A percentile compares a stretch with the other conserved stretches of the same genome.
These are phyloP conservation scores for Tenodera sinensis DNA, from an alignment of 2,888 invertebrate species.

Conservation along the genomic window DNA sequence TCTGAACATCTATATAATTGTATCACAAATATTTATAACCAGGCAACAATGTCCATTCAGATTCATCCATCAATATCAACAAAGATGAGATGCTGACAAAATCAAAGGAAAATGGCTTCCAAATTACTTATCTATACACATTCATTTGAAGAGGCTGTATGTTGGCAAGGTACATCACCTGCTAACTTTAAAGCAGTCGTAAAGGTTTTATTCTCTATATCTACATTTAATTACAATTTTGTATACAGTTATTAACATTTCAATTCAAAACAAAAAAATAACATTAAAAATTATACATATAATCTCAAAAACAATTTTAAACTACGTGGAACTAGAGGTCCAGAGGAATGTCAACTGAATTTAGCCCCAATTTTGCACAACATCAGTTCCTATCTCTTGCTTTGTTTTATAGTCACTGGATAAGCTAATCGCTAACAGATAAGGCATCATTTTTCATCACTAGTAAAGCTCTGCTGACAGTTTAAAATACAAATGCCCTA, in stretches of 20 bases:
- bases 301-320: not conserved
- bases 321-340: not conserved
- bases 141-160: not conserved
- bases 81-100: not conserved
- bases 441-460: constrained; percentile 13
- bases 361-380: not conserved
- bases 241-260: not conserved
- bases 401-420: not conserved
- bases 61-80: constrained; percentile 1
- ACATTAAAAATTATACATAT: not conserved
- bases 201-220: not conserved
- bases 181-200: not conserved
- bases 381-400: not conserved
- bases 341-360: not conserved
- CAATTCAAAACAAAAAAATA: not conserved
- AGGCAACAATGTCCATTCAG: not conserved
- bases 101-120: not conserved
- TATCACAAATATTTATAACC: constrained; percentile 1
- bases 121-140: not conserved
- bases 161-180: not conserved
- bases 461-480: constrained; percentile 12
- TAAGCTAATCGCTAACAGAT: not conserved
- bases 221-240: constrained; percentile 5
- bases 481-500: constrained; percentile 8
- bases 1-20: not conserved